Evolutionary conservation across 2,888 invertebrate species (phyloP).

Genomic region (Scrobipalpa atriplicella): DNA sequence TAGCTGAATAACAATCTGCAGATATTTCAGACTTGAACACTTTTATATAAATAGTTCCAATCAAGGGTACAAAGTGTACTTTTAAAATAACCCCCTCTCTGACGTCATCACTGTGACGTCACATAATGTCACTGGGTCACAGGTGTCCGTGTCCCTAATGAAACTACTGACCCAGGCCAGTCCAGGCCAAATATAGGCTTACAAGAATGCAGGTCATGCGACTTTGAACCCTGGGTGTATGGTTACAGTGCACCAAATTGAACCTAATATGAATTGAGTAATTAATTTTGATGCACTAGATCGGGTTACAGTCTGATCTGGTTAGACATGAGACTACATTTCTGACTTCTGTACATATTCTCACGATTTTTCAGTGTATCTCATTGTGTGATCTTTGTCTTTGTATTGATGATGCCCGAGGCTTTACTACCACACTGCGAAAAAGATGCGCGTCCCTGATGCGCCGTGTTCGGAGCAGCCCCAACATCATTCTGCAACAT

Average conservation of each 20-base stretch:
- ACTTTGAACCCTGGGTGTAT: conserved; percentile 24
- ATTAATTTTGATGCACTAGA: conserved; percentile 4
- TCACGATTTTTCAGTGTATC: no score
- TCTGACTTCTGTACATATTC: no score
- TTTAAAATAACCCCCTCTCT: background rate
- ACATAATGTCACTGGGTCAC: background rate
- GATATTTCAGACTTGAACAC: no score
- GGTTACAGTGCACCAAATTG: conserved; percentile 28
- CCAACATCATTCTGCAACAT: no score
- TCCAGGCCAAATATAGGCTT: background rate
- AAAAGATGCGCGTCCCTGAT: no score
- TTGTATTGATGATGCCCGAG: no score
- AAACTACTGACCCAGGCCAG: background rate
- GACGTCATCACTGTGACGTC: conserved; percentile 4
- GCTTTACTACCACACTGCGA: no score
- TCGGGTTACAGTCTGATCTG: background rate
- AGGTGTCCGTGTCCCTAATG: background rate
- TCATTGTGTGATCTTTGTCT: no score
- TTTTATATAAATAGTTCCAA: no score
- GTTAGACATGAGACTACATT: no score
- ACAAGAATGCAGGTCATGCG: conserved; percentile 8
- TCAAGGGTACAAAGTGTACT: background rate
- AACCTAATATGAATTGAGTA: conserved; percentile 13
- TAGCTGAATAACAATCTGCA: no score
- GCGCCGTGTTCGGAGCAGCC: no score